Evolutionary conservation across 2,113 vertebrate species (phyloP), one percentile per base, ranked within the genome.

Genomic region (Delphinus delphis): DNA sequence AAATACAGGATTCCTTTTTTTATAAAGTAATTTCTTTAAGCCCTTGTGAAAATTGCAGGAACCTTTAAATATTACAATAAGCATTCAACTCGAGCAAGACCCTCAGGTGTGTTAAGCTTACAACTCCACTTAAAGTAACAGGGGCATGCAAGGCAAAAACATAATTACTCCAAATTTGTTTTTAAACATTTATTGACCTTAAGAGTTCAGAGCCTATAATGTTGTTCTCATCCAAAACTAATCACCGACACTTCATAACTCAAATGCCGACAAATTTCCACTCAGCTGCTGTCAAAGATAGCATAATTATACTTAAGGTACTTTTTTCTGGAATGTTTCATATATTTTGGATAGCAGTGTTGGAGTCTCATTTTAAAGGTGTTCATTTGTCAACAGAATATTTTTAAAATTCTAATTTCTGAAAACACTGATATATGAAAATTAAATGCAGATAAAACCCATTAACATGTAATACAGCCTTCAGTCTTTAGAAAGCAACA

Each of bases 231-330:
- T 63, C 50, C 80, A 96, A 82, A 97, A 81, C 58, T 84, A 95
- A 96, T 90, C 93, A 93, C 47, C 77, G 55, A 62, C 47, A 95
- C 50, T 95, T 92, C 26, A 50, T 58, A 93, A 92, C 33, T 90
- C 82, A 50, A 97, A 97, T 93, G 36, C 60, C 83, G 76, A 94
- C 70, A 94, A 95, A 88, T 96, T 96, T 88, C 82, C 71, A 81
- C 68, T 96, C 77, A 88, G 26, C 92, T 85, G 25, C 55, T 95
- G 21, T 88, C 68, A 96, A 88, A 96, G 53, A 18, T 68, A 74
- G 83, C 88, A 81, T 80, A 96, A 96, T 95, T 97, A 96, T 53
- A 88, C 71, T 80, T 77, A 92, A 90, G 55, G 53, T 20, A 90
- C 14, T 93, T 97, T 90, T 70, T 96, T 95, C 18, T 81, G 20